Conservation (phyloP, 1,140 invertebrate species). For the Paraescarpia echinospica region DNA sequence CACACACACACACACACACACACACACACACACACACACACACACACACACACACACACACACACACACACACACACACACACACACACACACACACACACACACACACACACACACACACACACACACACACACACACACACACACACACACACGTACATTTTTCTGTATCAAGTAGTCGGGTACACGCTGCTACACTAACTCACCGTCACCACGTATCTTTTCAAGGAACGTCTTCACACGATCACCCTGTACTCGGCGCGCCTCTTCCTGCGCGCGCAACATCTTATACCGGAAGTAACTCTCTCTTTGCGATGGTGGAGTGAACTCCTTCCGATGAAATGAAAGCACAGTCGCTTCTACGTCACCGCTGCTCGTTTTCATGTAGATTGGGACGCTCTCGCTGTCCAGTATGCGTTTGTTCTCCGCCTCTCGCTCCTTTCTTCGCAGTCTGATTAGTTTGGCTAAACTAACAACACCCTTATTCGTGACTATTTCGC, state of each 20-base stretch:
- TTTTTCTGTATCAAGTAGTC: too few relatives aligned
- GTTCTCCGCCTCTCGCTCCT: not conserved
- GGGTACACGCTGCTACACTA: not conserved
- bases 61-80: too few relatives aligned
- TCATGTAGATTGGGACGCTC: not conserved
- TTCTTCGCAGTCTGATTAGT: not conserved
- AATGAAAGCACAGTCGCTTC: not conserved
- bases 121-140: too few relatives aligned
- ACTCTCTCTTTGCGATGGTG: not conserved
- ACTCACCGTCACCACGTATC: not conserved
- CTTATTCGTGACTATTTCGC: not conserved
- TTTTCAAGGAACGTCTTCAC: not conserved
- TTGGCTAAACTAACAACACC: not conserved
- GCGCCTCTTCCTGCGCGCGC: not conserved
- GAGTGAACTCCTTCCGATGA: not conserved
- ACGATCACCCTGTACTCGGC: not conserved
- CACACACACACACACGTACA: too few relatives aligned
- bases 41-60: too few relatives aligned
- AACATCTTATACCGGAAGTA: not conserved
- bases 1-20: too few relatives aligned
- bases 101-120: too few relatives aligned
- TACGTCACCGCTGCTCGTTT: not conserved
- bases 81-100: too few relatives aligned
- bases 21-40: too few relatives aligned
- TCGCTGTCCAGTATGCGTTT: not conserved